A percentile compares a stretch with the other conserved stretches of the same genome.
Evolutionary conservation across 2,113 vertebrate genomes (phyloP).

Genomic region (Oryzias woworae): DNA sequence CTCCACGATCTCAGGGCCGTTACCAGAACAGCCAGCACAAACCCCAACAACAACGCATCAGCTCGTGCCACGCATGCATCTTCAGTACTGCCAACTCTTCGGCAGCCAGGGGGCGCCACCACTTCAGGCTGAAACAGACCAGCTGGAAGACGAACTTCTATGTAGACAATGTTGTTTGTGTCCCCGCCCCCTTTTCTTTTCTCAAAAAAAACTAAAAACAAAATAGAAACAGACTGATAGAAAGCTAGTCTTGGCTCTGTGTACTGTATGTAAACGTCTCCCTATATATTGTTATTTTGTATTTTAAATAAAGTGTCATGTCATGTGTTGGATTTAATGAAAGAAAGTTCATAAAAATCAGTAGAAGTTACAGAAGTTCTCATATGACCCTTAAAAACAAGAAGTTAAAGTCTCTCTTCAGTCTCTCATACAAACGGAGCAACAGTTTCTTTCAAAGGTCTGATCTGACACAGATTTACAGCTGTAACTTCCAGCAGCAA

Average conservation of each 20-base stretch:
- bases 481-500: neutral
- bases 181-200: slow-evolving; percentile 51
- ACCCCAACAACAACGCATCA: slow-evolving; percentile 49
- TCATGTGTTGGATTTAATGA: slow-evolving; percentile 70
- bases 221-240: slow-evolving; percentile 59
- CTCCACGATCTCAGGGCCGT: slow-evolving; percentile 75
- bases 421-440: no score
- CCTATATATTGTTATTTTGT: slow-evolving; percentile 79
- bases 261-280: slow-evolving; percentile 72
- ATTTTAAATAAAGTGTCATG: slow-evolving; percentile 81
- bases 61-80: slow-evolving; percentile 65
- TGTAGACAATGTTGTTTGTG: slow-evolving; percentile 44
- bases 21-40: slow-evolving; percentile 76
- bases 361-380: slow-evolving; percentile 9
- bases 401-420: neutral
- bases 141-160: slow-evolving; percentile 51
- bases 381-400: neutral
- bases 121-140: slow-evolving; percentile 49
- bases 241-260: slow-evolving; percentile 71
- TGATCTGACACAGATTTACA: neutral
- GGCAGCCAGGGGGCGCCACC: slow-evolving; percentile 42
- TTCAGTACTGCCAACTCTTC: slow-evolving; percentile 65
- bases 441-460: no score
- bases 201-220: slow-evolving; percentile 32
- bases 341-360: neutral